Evolutionary conservation across 1,140 invertebrate genomes (phyloP).

Genomic region (Oryctes rhinoceros): DNA sequence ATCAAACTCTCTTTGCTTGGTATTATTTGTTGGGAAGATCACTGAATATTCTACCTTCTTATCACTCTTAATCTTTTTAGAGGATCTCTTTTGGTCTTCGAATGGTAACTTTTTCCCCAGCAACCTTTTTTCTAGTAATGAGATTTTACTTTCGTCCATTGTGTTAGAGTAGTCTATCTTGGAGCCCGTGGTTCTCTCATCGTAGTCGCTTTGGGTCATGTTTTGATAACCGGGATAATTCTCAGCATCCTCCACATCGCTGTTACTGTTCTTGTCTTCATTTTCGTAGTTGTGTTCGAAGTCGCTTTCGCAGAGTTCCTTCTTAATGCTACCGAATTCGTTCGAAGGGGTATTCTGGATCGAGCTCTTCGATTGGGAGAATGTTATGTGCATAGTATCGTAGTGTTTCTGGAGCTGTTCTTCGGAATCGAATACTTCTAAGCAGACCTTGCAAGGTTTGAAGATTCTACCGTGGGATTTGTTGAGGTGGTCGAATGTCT

Average conservation of each 20-base stretch:
- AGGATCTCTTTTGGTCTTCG: conserved; percentile 14
- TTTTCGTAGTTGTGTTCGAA: conserved; percentile 36
- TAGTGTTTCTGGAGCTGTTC: conserved; percentile 64
- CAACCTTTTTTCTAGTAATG: conserved; percentile 54
- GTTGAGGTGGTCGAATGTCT: conserved; percentile 70
- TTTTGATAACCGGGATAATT: conserved; percentile 10
- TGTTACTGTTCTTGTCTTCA: conserved; percentile 40
- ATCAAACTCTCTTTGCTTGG: background rate
- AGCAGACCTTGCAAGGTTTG: conserved; percentile 68
- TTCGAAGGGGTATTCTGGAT: background rate
- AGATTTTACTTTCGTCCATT: conserved; percentile 50
- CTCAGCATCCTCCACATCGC: background rate
- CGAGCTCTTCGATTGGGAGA: background rate
- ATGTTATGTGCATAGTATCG: conserved; percentile 59
- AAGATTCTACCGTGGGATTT: conserved; percentile 69
- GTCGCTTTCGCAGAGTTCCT: conserved; percentile 39
- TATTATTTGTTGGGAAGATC: background rate
- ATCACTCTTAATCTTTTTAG: background rate
- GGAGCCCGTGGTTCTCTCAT: background rate
- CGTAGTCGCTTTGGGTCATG: conserved; percentile 2
- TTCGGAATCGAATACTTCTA: conserved; percentile 67
- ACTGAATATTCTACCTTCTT: conserved; percentile 14
- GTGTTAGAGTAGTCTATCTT: background rate
- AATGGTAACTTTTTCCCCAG: conserved; percentile 47
- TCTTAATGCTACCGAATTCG: conserved; percentile 29